phyloP scores from a whole-genome alignment of 2,113 vertebrate species.

The Gadus macrocephalus region DNA sequence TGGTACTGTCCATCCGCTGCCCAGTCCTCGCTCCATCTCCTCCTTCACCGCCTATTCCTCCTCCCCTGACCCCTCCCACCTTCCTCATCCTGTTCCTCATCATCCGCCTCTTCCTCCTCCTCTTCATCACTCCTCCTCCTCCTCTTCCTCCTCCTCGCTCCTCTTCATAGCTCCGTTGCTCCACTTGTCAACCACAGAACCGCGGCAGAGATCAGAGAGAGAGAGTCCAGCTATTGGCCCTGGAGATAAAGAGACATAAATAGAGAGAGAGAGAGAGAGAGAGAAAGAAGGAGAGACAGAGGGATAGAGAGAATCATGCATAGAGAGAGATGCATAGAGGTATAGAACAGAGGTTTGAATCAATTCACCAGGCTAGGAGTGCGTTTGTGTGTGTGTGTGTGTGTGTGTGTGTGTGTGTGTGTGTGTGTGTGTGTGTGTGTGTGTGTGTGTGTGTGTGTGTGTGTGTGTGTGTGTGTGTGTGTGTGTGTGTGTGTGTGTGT shows the following conservation, averaged over 20 bases:
- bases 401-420: slow-evolving; percentile 7
- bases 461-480: too few species aligned
- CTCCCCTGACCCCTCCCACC: background rate
- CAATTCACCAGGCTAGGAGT: background rate
- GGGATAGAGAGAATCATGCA: too few species aligned
- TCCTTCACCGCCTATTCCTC: too few species aligned
- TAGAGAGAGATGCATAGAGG: too few species aligned
- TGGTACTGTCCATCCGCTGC: slow-evolving; percentile 14
- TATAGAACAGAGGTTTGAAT: too few species aligned
- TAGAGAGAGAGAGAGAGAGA: too few species aligned
- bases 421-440: background rate
- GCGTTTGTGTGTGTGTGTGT: background rate
- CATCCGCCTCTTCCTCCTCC: slow-evolving; percentile 19
- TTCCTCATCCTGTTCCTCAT: slow-evolving; percentile 14
- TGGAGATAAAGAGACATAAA: background rate
- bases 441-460: background rate
- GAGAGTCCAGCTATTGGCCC: background rate
- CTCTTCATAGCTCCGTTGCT: background rate
- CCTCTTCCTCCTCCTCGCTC: background rate
- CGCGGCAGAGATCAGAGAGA: slow-evolving; percentile 13
- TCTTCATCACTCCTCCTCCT: slow-evolving; percentile 20
- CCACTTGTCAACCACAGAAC: slow-evolving; percentile 50
- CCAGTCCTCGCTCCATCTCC: background rate
- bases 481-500: background rate
- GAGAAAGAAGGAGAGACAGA: too few species aligned